These are phyloP conservation scores for Mormyrus iriodes DNA, from an alignment of 2,113 vertebrate genomes.

Conservation along the genomic window DNA sequence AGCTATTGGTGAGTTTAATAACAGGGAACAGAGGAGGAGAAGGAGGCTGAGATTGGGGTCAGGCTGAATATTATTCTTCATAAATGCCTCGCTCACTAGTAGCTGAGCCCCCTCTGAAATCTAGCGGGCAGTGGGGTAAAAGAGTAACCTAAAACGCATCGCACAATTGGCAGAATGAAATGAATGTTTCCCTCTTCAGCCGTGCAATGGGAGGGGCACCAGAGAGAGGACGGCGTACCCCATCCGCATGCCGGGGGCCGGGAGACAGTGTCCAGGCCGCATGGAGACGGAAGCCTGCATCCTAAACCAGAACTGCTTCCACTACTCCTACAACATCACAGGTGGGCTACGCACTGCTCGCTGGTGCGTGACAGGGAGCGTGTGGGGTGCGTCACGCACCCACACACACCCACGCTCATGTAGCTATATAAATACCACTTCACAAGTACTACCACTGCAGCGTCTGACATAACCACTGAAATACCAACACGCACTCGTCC, in stretches of 20 bases:
- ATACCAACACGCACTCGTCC: background rate
- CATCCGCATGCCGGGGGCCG: conserved; percentile 71
- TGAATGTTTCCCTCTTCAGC: conserved; percentile 53
- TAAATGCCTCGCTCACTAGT: background rate
- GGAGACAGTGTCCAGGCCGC: conserved; percentile 70
- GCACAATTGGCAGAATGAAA: background rate
- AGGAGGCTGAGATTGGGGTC: background rate
- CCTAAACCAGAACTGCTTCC: conserved; percentile 89
- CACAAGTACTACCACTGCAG: too few species aligned
- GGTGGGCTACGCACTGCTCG: conserved; percentile 55
- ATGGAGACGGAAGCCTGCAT: conserved; percentile 70
- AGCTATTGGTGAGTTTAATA: background rate
- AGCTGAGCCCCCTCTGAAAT: background rate
- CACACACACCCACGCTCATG: too few species aligned
- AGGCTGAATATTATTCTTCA: background rate
- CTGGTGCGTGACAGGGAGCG: background rate
- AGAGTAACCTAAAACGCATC: background rate
- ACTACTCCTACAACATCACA: conserved; percentile 93
- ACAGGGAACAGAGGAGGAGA: background rate
- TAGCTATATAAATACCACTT: too few species aligned
- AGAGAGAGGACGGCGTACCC: conserved; percentile 67
- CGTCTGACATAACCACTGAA: background rate
- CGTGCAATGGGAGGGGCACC: conserved; percentile 70
- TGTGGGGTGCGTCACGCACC: background rate
- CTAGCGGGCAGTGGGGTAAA: background rate